Base-by-base conservation (phyloP, 2,888 invertebrate species). In the Machimus rusticus region DNA sequence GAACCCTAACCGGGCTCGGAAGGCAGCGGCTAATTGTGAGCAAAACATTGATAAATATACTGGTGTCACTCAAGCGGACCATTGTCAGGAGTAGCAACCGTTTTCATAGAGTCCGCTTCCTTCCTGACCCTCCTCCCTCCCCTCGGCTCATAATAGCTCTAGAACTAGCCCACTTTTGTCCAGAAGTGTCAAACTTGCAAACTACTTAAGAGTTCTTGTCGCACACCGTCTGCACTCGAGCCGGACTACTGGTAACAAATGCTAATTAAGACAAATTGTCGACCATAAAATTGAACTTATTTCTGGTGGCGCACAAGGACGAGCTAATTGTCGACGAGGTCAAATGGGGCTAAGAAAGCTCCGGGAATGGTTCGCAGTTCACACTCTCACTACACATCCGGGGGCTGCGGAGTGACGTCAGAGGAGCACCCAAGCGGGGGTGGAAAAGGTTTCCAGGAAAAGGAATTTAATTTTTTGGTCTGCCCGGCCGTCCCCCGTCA, bases 211-310 rank as follows among this genome's bases (percentile, higher is more conserved):
- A 66, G 46, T 76, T 82, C 82, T 82, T 82, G 82, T 82, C 82
- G 82, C 82, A 82, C 66, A 82, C 57, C 82, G 82, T 82, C 66
- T 82, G 57, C 82, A 31, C 82, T 57, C 57, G 1, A 82, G 37
- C 55, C 23, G 37, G 82, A 57, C 82, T 85, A 43, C 85, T 74
- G 74, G 86, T 87, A 88, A 85, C 87, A 87, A 88, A 88, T 88
- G 88, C 82, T 88, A 88, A 88, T 88, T 88, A 88, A 88, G 88
- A 88, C 88, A 88, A 88, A 88, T 88, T 87, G 87, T 88, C 84
- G 85, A 77, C 87, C 87, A 88, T 88, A 88, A 88, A 88, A 87
- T 88, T 88, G 88, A 88, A 88, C 88, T 88, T 88, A 85, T 85
- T 85, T 74, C 85, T 85, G 85, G 74, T 85, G 46, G 74, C 74